Percentiles rank a stretch among this genome's conserved stretches.
Conservation (phyloP, 2,797 vertebrate species). For the Rhadinocentrus ornatus region DNA sequence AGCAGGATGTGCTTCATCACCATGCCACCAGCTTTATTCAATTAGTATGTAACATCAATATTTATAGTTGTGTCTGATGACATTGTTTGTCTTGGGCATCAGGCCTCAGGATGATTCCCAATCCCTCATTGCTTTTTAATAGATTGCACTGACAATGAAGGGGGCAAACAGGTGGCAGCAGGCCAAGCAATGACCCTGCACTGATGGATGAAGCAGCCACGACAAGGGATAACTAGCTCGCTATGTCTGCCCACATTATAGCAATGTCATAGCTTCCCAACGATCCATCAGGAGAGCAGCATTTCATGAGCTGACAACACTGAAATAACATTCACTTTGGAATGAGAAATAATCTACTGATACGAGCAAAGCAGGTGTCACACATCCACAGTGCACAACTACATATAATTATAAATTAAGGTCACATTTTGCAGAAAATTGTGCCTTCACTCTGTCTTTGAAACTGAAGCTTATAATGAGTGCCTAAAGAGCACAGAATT, state of each 20-base stretch:
- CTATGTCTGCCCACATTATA: conserved; percentile 38
- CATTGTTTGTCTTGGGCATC: conserved; percentile 58
- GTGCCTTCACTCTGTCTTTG: neutral
- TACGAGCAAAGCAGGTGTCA: neutral
- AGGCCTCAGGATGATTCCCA: conserved; percentile 40
- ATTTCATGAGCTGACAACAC: conserved; percentile 34
- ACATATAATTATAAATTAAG: neutral
- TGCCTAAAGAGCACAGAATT: neutral
- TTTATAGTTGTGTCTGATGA: conserved; percentile 49
- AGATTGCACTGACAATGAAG: conserved; percentile 65
- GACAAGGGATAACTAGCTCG: conserved; percentile 57
- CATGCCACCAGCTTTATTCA: conserved; percentile 18
- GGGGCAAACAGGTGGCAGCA: conserved; percentile 68
- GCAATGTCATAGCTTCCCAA: conserved; percentile 37
- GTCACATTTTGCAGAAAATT: neutral
- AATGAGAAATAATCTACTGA: conserved; percentile 21
- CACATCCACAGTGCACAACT: neutral
- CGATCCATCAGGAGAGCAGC: conserved; percentile 22
- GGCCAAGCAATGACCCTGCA: conserved; percentile 72
- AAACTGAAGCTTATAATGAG: neutral
- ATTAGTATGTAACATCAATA: conserved; percentile 47
- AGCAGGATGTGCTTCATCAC: conserved; percentile 31
- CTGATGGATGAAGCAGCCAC: conserved; percentile 77
- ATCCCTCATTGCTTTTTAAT: conserved; percentile 70
- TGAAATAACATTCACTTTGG: conserved; percentile 26